Percentiles rank a stretch among this genome's conserved stretches.
phyloP scores from a whole-genome alignment of 2,113 vertebrate genomes.

The Aphyosemion australe region DNA sequence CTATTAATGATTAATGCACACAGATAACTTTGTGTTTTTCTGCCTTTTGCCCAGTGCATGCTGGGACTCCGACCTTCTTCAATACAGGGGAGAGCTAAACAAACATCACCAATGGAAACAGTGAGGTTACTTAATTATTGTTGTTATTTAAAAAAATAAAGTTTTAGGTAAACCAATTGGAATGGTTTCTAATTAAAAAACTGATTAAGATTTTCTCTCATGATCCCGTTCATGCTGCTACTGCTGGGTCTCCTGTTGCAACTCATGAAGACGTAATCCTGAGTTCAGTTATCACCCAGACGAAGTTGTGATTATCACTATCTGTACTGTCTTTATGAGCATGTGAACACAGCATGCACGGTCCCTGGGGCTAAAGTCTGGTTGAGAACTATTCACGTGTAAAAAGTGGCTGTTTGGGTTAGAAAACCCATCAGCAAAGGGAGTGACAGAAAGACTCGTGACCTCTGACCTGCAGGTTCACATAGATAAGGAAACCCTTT shows the following conservation, averaged over 20 bases:
- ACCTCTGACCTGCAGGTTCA: not conserved
- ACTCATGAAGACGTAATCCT: constrained; percentile 14
- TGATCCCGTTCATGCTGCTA: too few relatives aligned
- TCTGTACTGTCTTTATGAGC: constrained; percentile 14
- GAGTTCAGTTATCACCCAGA: not conserved
- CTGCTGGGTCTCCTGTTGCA: too few relatives aligned
- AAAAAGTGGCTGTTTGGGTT: not conserved
- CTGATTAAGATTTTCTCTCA: too few relatives aligned
- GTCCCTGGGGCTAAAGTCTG: constrained; percentile 33
- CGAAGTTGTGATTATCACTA: constrained; percentile 2
- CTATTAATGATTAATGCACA: not conserved
- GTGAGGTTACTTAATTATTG: too few relatives aligned
- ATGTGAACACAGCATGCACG: constrained; percentile 40
- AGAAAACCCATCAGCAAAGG: not conserved
- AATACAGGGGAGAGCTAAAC: not conserved
- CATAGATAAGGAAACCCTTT: not conserved
- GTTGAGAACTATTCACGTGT: not conserved
- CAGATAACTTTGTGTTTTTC: not conserved
- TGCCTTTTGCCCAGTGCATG: not conserved
- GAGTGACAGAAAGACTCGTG: not conserved
- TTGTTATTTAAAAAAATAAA: too few relatives aligned
- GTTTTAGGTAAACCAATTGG: too few relatives aligned
- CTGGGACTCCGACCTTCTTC: too few relatives aligned
- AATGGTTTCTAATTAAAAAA: too few relatives aligned
- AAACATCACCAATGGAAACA: too few relatives aligned